Evolutionary conservation across 2,113 vertebrate genomes (phyloP).

Genomic region (Scartelaos histophorus): DNA sequence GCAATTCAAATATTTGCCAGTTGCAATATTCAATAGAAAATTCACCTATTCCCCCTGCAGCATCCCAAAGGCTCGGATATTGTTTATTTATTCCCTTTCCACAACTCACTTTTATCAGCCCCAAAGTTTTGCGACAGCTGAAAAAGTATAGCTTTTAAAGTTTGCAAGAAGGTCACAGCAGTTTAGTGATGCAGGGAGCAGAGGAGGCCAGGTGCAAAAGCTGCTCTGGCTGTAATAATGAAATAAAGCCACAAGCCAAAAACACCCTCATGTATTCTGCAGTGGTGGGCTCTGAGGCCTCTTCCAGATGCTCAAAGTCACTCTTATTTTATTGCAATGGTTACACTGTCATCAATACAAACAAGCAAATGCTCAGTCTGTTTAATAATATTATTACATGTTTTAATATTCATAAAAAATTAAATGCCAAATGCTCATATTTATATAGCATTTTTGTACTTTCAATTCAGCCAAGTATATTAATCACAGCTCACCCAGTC

Average conservation of each 20-base stretch:
- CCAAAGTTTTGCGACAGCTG: not conserved
- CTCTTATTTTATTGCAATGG: not conserved
- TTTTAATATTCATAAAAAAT: too few relatives aligned
- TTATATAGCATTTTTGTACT: too few relatives aligned
- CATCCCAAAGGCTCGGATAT: not conserved
- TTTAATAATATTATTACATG: too few relatives aligned
- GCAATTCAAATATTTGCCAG: not conserved
- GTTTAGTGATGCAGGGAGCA: constrained; percentile 3
- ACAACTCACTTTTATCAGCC: not conserved
- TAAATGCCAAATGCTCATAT: too few relatives aligned
- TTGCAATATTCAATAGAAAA: not conserved
- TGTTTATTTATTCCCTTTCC: not conserved
- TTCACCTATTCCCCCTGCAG: not conserved
- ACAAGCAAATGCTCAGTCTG: too few relatives aligned
- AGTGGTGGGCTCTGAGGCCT: not conserved
- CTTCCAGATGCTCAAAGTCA: not conserved
- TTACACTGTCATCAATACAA: too few relatives aligned
- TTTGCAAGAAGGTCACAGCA: constrained; percentile 5
- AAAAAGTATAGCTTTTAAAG: constrained; percentile 1
- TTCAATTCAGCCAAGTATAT: too few relatives aligned
- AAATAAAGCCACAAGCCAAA: not conserved
- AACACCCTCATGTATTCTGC: constrained; percentile 14
- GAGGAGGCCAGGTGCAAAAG: not conserved
- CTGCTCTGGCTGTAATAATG: constrained; percentile 1
- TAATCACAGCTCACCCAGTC: too few relatives aligned